Conservation (phyloP, 2,888 invertebrate genomes). For the Willowsia nigromaculata region DNA sequence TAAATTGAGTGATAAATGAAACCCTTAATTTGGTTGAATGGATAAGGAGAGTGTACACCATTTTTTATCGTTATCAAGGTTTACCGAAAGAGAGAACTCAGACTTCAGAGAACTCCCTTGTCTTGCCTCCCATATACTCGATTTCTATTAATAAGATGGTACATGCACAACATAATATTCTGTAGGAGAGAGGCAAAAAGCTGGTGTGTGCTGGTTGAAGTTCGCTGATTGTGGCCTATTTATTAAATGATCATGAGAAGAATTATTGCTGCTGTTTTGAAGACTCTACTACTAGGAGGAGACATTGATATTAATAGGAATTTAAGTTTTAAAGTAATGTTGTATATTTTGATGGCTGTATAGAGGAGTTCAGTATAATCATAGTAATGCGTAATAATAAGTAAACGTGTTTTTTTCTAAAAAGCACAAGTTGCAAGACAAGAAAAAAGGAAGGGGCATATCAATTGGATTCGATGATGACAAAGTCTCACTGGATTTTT, state of each 20-base stretch:
- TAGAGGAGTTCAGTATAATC: not conserved
- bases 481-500: conserved; percentile 64
- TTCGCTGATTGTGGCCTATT: conserved; percentile 61
- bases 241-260: conserved; percentile 67
- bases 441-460: conserved; percentile 46
- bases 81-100: not conserved
- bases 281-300: not conserved
- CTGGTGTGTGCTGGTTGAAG: conserved; percentile 39
- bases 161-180: not conserved
- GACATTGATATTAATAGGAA: not conserved
- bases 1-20: conserved; percentile 76
- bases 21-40: conserved; percentile 75
- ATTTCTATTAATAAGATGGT: not conserved
- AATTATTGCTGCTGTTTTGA: conserved; percentile 42
- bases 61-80: conserved; percentile 61
- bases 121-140: not conserved
- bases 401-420: conserved; percentile 14
- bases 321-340: not conserved
- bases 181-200: conserved; percentile 10
- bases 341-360: not conserved
- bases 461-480: conserved; percentile 71
- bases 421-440: conserved; percentile 37
- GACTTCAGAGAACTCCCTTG: conserved; percentile 7
- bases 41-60: conserved; percentile 51
- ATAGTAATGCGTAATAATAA: not conserved